Evolutionary conservation across 2,113 vertebrate species (phyloP), one percentile per base, ranked within the genome.

Genomic region (Phalacrocorax pelagicus): DNA sequence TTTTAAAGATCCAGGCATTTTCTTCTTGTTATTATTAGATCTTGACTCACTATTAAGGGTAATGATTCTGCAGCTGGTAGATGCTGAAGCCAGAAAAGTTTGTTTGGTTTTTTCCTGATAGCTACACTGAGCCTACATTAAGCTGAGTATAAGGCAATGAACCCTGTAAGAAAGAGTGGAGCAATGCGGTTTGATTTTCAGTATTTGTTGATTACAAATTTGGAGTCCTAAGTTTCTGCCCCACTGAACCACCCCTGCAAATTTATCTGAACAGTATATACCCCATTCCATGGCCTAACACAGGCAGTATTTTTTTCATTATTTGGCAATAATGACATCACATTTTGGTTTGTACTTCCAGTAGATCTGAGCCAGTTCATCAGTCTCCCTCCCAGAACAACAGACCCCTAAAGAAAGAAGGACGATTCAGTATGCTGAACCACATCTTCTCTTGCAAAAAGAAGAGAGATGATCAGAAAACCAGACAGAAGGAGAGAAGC

Each of bases 401-500:
- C 34, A 97, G 97, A 75, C 49, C 95, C 38, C 94, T 71, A 49
- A 98, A 98, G 96, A 99, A 99, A 88, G 98, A 99, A 93, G 98
- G 98, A 34, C 97, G 98, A 80, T 98, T 99, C 66, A 86, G 87
- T 71, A 88, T 98, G 96, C 90, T 99, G 81, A 99, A 98, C 85
- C 98, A 99, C 46, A 99, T 99, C 84, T 99, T 99, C 91, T 98
- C 97, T 62, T 98, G 98, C 96, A 99, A 99, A 97, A 99, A 98
- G 94, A 99, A 98, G 95, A 99, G 98, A 87, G 98, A 98, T 49
- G 93, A 98, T 38, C 97, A 96, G 84, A 97, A 94, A 62, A 86
- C 49, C 21, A 89, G 77, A 27, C 97, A 97, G 62, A 98, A 97
- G 84, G 97, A 98, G 27, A 97, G 88, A 89, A 94, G 58, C 81